phyloP scores from a whole-genome alignment of 2,113 vertebrate genomes.

The Ahaetulla prasina region DNA sequence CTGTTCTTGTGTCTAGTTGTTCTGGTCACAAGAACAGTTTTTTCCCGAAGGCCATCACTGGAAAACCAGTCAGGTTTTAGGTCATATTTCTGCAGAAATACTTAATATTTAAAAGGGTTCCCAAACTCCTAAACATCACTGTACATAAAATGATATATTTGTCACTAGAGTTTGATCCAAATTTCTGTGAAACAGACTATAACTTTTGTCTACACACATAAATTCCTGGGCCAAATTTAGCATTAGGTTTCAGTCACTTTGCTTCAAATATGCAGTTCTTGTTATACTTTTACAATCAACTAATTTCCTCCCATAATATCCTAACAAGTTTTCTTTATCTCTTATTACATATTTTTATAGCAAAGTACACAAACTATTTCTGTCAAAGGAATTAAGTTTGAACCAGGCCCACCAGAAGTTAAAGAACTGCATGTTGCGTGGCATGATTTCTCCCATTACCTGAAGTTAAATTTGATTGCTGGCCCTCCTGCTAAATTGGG shows the following conservation, averaged over 20 bases:
- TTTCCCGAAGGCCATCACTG: too few species aligned
- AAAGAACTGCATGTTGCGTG: conserved; percentile 83
- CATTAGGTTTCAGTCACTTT: not conserved
- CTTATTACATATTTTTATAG: conserved; percentile 63
- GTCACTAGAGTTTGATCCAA: not conserved
- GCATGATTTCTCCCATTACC: conserved; percentile 69
- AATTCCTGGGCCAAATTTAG: not conserved
- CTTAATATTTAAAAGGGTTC: not conserved
- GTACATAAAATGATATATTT: not conserved
- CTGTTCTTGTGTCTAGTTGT: too few species aligned
- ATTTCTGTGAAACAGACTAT: not conserved
- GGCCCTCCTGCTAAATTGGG: conserved; percentile 77
- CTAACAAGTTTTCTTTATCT: not conserved
- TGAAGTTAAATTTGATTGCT: conserved; percentile 73
- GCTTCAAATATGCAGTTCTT: not conserved
- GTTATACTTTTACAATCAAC: not conserved
- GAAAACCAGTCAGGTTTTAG: not conserved
- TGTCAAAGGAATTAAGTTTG: conserved; percentile 77
- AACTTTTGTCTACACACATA: not conserved
- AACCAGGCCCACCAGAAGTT: conserved; percentile 69
- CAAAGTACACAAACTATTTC: conserved; percentile 67
- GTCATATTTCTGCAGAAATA: not conserved
- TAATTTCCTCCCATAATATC: not conserved
- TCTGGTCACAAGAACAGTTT: too few species aligned
- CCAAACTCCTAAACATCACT: not conserved